phyloP scores from a whole-genome alignment of 2,113 vertebrate species.

The Reinhardtius hippoglossoides region DNA sequence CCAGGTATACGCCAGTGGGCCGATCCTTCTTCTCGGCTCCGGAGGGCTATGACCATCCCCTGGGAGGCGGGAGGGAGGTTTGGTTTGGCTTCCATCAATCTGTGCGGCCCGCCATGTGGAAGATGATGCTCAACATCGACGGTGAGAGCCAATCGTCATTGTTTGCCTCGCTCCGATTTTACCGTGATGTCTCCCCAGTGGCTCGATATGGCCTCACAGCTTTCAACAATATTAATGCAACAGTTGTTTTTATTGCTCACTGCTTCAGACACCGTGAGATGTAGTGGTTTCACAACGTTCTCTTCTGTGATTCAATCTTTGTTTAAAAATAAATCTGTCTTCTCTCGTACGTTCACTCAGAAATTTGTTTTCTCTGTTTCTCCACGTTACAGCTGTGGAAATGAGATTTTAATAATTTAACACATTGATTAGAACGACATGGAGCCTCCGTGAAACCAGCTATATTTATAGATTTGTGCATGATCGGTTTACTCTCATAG shows the following conservation, averaged over 20 bases:
- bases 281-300: background rate
- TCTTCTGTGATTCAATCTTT: constrained; percentile 1
- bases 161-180: constrained; percentile 4
- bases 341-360: background rate
- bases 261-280: background rate
- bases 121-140: constrained; percentile 99
- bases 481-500: background rate
- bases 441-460: constrained; percentile 8
- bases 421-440: constrained; percentile 13
- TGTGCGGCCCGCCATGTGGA: constrained; percentile 99
- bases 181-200: background rate
- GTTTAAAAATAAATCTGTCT: background rate
- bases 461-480: constrained; percentile 17
- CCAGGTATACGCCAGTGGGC: constrained; percentile 98
- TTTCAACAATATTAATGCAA: background rate
- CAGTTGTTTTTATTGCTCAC: background rate
- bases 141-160: constrained; percentile 81
- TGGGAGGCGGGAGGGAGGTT: constrained; percentile 97
- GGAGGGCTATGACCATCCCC: constrained; percentile 97
- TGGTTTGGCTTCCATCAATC: constrained; percentile 99
- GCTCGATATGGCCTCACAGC: background rate
- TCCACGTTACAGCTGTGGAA: constrained; percentile 17
- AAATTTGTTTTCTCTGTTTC: constrained; percentile 13
- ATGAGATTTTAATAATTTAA: constrained; percentile 58
- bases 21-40: constrained; percentile 99